These are phyloP conservation scores for Eubasilissa splendida DNA, from an alignment of 2,888 invertebrate species.

Conservation along the genomic window DNA sequence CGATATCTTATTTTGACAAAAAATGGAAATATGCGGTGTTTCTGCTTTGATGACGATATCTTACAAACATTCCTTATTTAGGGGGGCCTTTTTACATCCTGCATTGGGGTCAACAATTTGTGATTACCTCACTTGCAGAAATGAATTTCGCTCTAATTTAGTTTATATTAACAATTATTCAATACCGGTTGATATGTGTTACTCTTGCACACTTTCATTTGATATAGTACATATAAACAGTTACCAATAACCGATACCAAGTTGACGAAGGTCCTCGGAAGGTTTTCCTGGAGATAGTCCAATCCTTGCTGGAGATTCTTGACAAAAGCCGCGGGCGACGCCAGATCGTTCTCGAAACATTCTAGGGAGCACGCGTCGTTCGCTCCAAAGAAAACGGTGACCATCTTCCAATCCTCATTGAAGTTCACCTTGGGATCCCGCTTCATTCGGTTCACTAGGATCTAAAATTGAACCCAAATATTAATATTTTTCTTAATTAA, in stretches of 20 bases:
- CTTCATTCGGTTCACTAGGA: constrained; percentile 78
- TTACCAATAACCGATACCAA: constrained; percentile 81
- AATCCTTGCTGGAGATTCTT: constrained; percentile 76
- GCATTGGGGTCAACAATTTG: no score
- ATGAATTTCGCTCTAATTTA: no score
- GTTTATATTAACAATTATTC: no score
- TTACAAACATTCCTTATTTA: no score
- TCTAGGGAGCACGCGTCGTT: constrained; percentile 84
- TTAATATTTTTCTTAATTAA: no score
- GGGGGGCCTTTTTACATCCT: no score
- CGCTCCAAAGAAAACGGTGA: constrained; percentile 83
- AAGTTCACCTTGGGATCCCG: constrained; percentile 75
- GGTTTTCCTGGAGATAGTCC: constrained; percentile 77
- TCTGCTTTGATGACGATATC: no score
- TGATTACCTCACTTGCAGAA: no score
- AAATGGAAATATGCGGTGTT: no score
- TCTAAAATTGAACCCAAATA: constrained; percentile 62
- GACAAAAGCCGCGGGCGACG: constrained; percentile 76
- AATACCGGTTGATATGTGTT: no score
- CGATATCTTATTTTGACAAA: no score
- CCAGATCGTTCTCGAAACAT: constrained; percentile 72
- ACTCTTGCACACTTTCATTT: not conserved
- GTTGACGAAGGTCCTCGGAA: constrained; percentile 82
- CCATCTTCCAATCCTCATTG: constrained; percentile 81
- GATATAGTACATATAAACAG: not conserved